Evolutionary conservation across 2,888 invertebrate species (phyloP), one percentile per base, ranked within the genome.

Genomic region (Parapristionchus giblindavisi): DNA sequence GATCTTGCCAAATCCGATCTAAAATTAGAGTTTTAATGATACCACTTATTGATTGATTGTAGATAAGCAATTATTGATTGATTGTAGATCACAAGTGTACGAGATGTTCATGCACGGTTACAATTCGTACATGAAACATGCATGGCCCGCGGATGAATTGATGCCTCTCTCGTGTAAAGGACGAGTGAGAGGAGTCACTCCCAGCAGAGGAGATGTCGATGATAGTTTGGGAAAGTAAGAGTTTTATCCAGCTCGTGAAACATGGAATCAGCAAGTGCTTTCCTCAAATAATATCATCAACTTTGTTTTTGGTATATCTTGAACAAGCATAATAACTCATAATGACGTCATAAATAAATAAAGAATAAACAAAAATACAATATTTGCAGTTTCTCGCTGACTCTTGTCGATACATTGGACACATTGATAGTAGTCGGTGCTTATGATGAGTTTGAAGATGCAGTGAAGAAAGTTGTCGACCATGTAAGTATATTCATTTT

Each of bases 101-200:
- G 93, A 94, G 87, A 96, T 98, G 96, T 97, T 97, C 89, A 94
- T 95, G 89, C 97, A 97, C 91, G 96, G 95, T 3, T 97, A 96
- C 88, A 91, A 93, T 87, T 93, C 95, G 1, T 97, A 97, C 87
- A 96, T 97, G 95, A 77, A 84, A 32, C 93, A 96, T 91, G 98
- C 98, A 21, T 99, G 94, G 90, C 98, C 98, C 72, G 97, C 97
- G 27, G 98, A 98, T 90, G 98, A 99, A 90, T 90, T 98, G 81
- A 96, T 97, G 97, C 98, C 98, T 0, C 90, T 98, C 51, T 94
- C 94, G 87, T 98, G 98, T 89, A 92, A 93, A 87, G 98, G 97
- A 38, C 91, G 98, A 73, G 95, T 93, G 89, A 91, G 95, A 84
- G 96, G 95, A 5, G 91, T 94, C 6, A 94, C 95, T 70, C 93